Base-by-base conservation (phyloP, 2,797 vertebrate genomes). In the Tapera naevia region DNA sequence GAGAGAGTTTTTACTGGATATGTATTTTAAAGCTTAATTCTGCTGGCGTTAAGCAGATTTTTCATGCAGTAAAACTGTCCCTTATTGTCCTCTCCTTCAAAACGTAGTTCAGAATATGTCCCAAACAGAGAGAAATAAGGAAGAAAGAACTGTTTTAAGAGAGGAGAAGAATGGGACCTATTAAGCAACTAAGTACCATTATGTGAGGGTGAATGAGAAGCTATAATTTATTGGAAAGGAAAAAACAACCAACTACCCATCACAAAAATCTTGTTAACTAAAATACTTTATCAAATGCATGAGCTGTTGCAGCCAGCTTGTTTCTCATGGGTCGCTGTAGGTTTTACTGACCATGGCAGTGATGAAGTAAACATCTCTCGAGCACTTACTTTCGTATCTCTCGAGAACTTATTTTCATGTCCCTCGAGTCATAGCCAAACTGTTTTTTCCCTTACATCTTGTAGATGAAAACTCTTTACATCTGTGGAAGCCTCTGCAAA, bases 321-420 rank as follows among this genome's bases (percentile, higher is more conserved):
- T 61, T 19, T 7, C 45, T 13, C 13, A 0, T 11, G 71, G 54
- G 21, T 80, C 39, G 0, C 39, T 1, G 2, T 7, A 21, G 91
- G 41, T 23, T 70, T 60, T 19, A 0, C 35, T 51, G 73, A 27
- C 37, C 1, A 2, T 14, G 60, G 69, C 53, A 30, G 50, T 4
- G 57, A 8, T 41, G 11, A 41, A 28, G 28, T 8, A 51, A 73
- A 23, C 9, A 53, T 54, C 82, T 94, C 46, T 8, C 7, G 5
- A 69, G 5, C 4, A 0, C 3, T 48, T 48, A 48, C 45, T 43
- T 41, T 41, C 39, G 41, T 41, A 39, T 54, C 82, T 94, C 46
- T 8, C 7, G 5, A 69, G 5, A 4, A 0, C 3, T 48, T 48
- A 48, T 45, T 43, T 41, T 41, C 39, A n/a, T n/a, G n/a, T n/a